Conservation (phyloP, 2,797 vertebrate species). For the Pelodytes ibericus region DNA sequence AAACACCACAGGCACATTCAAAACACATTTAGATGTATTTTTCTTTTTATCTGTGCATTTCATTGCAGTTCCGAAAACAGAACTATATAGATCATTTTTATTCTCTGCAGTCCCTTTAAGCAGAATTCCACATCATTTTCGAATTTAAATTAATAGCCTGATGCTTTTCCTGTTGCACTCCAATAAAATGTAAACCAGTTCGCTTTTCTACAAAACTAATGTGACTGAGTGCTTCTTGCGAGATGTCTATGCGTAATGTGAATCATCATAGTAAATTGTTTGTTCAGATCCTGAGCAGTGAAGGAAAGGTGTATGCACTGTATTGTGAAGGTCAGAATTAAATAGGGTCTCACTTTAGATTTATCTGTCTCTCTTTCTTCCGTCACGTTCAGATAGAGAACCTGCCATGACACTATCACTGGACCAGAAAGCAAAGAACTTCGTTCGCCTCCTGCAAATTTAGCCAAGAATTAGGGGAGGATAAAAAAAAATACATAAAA, state of each 20-base stretch:
- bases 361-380: slow-evolving; percentile 17
- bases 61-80: no score
- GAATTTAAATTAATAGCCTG: no score
- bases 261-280: neutral
- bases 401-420: neutral
- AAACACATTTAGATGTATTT: no score
- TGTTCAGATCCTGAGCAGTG: neutral
- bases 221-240: neutral
- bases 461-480: slow-evolving; percentile 10
- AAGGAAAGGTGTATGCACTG: neutral
- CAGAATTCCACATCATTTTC: no score
- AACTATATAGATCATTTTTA: no score
- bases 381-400: slow-evolving; percentile 4
- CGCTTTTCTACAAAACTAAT: neutral
- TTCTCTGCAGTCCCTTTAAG: no score
- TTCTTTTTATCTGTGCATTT: no score
- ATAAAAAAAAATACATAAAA: neutral
- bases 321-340: slow-evolving; percentile 16
- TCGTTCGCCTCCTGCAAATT: slow-evolving; percentile 22
- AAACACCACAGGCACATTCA: no score
- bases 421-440: slow-evolving; percentile 29
- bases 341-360: slow-evolving; percentile 13
- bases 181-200: no score
- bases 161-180: no score
- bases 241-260: neutral